phyloP scores from a whole-genome alignment of 2,113 vertebrate species.

The Forbesichthys papilliferus region DNA sequence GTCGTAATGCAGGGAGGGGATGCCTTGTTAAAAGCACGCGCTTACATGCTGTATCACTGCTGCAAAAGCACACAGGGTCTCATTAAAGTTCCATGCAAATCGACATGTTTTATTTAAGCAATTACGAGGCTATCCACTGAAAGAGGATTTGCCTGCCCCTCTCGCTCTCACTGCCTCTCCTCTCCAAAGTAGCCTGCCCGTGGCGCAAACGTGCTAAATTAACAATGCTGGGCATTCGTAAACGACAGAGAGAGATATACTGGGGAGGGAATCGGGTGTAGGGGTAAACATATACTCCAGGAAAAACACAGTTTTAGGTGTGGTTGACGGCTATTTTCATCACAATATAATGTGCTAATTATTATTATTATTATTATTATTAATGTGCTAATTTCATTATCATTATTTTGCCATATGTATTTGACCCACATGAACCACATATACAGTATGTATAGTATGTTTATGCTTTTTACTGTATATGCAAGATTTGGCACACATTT shows the following conservation, averaged over 20 bases:
- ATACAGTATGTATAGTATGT: neutral
- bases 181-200: conserved; percentile 30
- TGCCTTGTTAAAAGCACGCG: conserved; percentile 66
- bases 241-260: neutral
- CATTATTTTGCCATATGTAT: neutral
- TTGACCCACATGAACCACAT: neutral
- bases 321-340: conserved; percentile 22
- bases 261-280: conserved; percentile 43
- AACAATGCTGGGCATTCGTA: neutral
- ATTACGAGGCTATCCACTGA: conserved; percentile 69
- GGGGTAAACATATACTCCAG: conserved; percentile 11
- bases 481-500: neutral
- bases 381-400: neutral
- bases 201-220: neutral
- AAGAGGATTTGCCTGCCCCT: conserved; percentile 32
- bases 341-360: conserved; percentile 1
- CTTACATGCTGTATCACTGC: conserved; percentile 56
- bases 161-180: conserved; percentile 26
- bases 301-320: conserved; percentile 19
- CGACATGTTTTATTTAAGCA: conserved; percentile 78
- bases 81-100: conserved; percentile 75
- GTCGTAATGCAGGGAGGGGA: conserved; percentile 59
- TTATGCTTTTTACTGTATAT: neutral
- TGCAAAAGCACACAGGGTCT: conserved; percentile 65
- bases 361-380: neutral